Percentiles rank a stretch among this genome's conserved stretches.
Evolutionary conservation across 2,888 invertebrate genomes (phyloP).

Genomic region (Drosophila tanythrix): DNA sequence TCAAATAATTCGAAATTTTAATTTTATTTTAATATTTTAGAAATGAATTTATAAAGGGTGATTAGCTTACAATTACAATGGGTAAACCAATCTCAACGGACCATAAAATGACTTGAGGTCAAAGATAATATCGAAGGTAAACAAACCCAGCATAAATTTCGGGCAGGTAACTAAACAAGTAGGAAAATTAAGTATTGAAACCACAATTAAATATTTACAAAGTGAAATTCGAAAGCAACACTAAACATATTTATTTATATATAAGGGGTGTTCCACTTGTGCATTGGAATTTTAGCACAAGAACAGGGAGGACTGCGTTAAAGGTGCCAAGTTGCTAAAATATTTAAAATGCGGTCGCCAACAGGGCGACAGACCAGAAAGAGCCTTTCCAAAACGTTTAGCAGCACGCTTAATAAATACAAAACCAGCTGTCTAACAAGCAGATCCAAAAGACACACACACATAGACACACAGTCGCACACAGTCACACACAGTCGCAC

Average conservation of each 20-base stretch:
- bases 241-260: conserved; percentile 41
- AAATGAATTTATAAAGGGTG: not conserved
- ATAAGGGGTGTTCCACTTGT: not conserved
- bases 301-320: conserved; percentile 7
- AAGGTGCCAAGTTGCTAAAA: conserved; percentile 72
- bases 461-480: not conserved
- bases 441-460: conserved; percentile 8
- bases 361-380: conserved; percentile 25
- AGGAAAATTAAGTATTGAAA: conserved; percentile 40
- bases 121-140: conserved; percentile 15
- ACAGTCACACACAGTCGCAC: not conserved
- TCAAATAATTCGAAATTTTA: not conserved
- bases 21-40: not conserved
- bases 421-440: conserved; percentile 17
- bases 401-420: conserved; percentile 50
- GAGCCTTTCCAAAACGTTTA: conserved; percentile 53
- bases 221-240: conserved; percentile 40
- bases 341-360: conserved; percentile 60
- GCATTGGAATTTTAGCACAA: not conserved
- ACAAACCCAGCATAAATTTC: conserved; percentile 15
- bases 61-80: not conserved
- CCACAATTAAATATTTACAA: conserved; percentile 71
- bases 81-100: conserved; percentile 3
- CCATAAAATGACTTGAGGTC: conserved; percentile 34
- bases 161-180: conserved; percentile 25